Evolutionary conservation across 1,140 invertebrate species (phyloP).

Genomic region (Drosophila auraria): DNA sequence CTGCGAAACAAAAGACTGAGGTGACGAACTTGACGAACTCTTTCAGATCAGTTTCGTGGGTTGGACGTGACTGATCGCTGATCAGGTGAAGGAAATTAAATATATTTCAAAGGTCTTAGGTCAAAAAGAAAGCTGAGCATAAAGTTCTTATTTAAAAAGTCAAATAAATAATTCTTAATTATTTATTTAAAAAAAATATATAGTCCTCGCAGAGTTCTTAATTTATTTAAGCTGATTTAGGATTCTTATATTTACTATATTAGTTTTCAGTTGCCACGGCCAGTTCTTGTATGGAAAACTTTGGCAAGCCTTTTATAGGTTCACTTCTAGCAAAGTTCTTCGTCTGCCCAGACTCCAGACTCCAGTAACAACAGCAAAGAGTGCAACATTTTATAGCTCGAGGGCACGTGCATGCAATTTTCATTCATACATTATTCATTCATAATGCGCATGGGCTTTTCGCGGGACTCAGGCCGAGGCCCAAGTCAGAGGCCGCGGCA

Average conservation of each 20-base stretch:
- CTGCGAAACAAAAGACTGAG: slow-evolving; percentile 77
- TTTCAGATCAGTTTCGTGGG: neutral
- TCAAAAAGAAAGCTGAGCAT: slow-evolving; percentile 2
- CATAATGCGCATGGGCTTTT: slow-evolving; percentile 73
- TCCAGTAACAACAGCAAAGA: slow-evolving; percentile 36
- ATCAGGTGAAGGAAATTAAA: slow-evolving; percentile 6
- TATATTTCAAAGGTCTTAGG: neutral
- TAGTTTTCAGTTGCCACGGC: neutral
- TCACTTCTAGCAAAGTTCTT: slow-evolving; percentile 17
- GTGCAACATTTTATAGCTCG: slow-evolving; percentile 81
- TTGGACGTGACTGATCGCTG: neutral
- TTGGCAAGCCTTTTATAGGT: neutral
- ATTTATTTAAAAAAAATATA: too few species aligned
- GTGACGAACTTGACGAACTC: slow-evolving; percentile 64
- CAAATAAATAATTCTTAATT: neutral
- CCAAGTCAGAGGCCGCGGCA: neutral
- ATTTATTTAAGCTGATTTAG: too few species aligned
- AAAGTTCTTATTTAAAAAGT: neutral
- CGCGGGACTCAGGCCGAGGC: slow-evolving; percentile 14
- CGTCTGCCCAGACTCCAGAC: slow-evolving; percentile 9
- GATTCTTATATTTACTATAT: too few species aligned
- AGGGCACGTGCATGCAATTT: slow-evolving; percentile 84
- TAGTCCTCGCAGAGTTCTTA: too few species aligned
- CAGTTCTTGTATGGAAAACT: neutral
- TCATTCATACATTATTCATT: slow-evolving; percentile 85